Conservation (phyloP, 2,113 vertebrate species). For the Aspiorhynchus laticeps region DNA sequence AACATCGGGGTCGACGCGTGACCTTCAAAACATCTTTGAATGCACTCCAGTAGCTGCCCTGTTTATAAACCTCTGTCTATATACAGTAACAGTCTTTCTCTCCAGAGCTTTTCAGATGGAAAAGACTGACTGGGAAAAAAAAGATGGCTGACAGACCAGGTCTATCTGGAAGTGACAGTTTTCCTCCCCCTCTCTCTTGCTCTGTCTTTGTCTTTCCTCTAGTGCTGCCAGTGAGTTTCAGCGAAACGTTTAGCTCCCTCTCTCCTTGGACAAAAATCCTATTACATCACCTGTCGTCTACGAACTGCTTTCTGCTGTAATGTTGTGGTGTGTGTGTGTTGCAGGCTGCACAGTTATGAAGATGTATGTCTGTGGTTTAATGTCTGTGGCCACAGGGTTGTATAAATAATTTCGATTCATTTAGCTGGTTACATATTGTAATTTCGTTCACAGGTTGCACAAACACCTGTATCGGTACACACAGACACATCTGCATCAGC, state of each 20-base stretch:
- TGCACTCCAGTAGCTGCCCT: neutral
- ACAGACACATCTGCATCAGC: neutral
- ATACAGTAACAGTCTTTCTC: constrained; percentile 9
- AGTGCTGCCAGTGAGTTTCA: neutral
- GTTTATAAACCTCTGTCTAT: constrained; percentile 1
- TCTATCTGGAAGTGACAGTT: constrained; percentile 15
- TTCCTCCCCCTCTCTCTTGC: constrained; percentile 37
- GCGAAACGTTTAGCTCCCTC: neutral
- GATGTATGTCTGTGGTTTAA: neutral
- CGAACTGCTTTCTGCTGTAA: constrained; percentile 11
- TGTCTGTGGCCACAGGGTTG: neutral
- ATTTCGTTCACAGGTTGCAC: neutral
- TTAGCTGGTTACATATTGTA: constrained; percentile 4
- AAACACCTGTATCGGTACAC: constrained; percentile 33
- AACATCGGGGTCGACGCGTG: neutral
- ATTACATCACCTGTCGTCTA: neutral
- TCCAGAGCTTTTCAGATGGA: neutral
- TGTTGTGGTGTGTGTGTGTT: neutral
- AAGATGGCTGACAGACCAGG: constrained; percentile 17
- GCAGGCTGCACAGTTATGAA: neutral
- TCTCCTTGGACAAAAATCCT: neutral
- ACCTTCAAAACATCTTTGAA: constrained; percentile 4
- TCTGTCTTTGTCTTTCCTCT: constrained; percentile 40
- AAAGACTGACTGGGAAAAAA: neutral
- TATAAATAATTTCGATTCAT: neutral